Base-by-base conservation (phyloP, 30 jellyfish, hydroid and myxozoan species). In the Clytia hemisphaerica region DNA sequence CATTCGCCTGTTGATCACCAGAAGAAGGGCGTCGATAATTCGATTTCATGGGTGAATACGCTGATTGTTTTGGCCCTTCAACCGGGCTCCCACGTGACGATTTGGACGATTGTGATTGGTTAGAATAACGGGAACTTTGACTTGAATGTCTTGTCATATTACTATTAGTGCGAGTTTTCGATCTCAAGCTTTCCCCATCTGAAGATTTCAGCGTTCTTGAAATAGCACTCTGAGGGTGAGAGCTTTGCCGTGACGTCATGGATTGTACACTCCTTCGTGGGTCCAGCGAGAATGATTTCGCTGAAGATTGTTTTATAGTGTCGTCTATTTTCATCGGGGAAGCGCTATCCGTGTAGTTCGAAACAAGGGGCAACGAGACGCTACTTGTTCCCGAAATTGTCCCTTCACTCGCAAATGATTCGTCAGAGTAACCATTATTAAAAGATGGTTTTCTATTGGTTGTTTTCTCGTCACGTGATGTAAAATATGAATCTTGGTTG, bases 11-110 rank as follows among this genome's bases (percentile, higher is more conserved):
- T n/a, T n/a, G n/a, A n/a, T n/a, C n/a, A n/a, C n/a, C n/a, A n/a
- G n/a, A n/a, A n/a, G n/a, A n/a, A n/a, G n/a, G n/a, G n/a, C n/a
- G n/a, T n/a, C n/a, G n/a, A 31, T 7, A 31, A 22, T 33, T 57
- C 44, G 70, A 57, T n/a, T 57, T 57, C 50, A 57, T 4, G 30
- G 70, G 70, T 57, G 70, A 57, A 31, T 25, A 22, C 25, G 44
- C 15, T 3, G 70, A 57, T 57, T 57, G 27, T 14, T 22, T 31
- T 2, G 70, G 70, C 6, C 35, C 70, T 33, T 57, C 30, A 57
- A 16, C 30, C 55, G 50, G 5, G 30, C 70, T 33, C 70, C 27
- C 14, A 57, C 44, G 19, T 1, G 44, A 5, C 54, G 70, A 21
- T 9, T 57, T 0, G 70, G 35, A 12, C 45, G 30, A 22, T 31